Evolutionary conservation across 2,888 invertebrate species (phyloP).

Genomic region (Ormyrus thymus): DNA sequence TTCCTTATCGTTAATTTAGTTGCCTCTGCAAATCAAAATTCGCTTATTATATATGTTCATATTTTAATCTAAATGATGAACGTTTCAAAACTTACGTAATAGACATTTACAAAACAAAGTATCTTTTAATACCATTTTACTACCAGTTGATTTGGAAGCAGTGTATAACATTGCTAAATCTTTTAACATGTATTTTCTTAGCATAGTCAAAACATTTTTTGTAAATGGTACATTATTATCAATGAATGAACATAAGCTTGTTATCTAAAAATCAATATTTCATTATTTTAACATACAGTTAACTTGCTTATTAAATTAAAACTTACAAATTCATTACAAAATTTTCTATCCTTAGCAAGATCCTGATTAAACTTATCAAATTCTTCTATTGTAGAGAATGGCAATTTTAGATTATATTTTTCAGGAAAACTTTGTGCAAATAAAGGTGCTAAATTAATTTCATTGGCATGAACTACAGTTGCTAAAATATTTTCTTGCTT

Average conservation of each 20-base stretch:
- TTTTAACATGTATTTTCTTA: constrained; percentile 40
- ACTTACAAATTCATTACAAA: constrained; percentile 54
- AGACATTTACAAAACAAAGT: constrained; percentile 44
- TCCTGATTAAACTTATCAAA: constrained; percentile 48
- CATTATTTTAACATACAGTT: not conserved
- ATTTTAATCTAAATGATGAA: no score
- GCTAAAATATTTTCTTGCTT: constrained; percentile 40
- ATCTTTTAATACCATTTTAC: constrained; percentile 49
- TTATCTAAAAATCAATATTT: constrained; percentile 26
- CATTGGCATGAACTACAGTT: constrained; percentile 35
- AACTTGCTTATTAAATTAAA: not conserved
- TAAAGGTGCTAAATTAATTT: constrained; percentile 38
- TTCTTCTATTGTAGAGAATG: constrained; percentile 33
- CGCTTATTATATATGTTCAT: not conserved
- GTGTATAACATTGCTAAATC: constrained; percentile 37
- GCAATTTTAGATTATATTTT: constrained; percentile 39
- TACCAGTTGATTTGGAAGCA: constrained; percentile 40
- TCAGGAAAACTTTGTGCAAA: constrained; percentile 46
- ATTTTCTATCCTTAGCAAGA: constrained; percentile 23
- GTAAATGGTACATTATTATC: constrained; percentile 43
- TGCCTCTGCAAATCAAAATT: constrained; percentile 28
- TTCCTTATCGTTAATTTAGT: constrained; percentile 41
- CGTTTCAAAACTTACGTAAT: constrained; percentile 34
- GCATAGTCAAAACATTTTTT: constrained; percentile 46
- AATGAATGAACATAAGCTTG: constrained; percentile 43